Base-by-base conservation (phyloP, 2,113 vertebrate species). In the Corythaixoides concolor region DNA sequence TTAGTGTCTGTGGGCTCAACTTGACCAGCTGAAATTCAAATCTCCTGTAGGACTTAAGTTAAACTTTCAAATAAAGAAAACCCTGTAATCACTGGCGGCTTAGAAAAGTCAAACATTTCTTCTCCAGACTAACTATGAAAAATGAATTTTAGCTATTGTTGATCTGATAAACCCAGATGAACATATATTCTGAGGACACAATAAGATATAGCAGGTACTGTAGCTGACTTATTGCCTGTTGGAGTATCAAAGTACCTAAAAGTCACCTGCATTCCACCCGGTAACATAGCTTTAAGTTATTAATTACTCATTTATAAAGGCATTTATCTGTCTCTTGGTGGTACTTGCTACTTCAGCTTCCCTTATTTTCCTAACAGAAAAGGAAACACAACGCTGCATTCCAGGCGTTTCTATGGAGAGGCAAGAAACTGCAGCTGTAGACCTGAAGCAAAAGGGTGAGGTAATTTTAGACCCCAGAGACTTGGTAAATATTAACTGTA, bases 401-500 rank as follows among this genome's bases (percentile, higher is more conserved):
- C 99, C 98, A 98, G 94, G 70, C 89, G 98, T 99, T 98, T 98
- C 98, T 98, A 98, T 99, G 98, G 99, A 98, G 98, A 99, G 83
- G 96, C 98, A 98, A 99, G 98, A 99, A 99, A 99, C 98, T 99
- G 98, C 99, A 99, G 99, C 99, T 99, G 99, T 98, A 99, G 97
- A 97, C 95, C 97, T 97, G 97, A 96, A 97, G 97, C 63, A 97
- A 96, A 97, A 97, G 98, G 97, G 98, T 99, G 99, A 99, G 98
- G 99, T 99, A 99, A 99, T 99, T 99, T 98, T 97, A 97, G 96
- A 96, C 98, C 97, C 98, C 96, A 95, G 98, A 98, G 99, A 98
- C 98, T 99, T 98, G 98, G 99, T 98, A 99, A 99, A 99, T 99
- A 99, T 99, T 99, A 99, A 99, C 99, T 98, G 98, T 98, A 98